Base-by-base conservation (phyloP, 2,888 invertebrate genomes). In the Cephalotes varians region DNA sequence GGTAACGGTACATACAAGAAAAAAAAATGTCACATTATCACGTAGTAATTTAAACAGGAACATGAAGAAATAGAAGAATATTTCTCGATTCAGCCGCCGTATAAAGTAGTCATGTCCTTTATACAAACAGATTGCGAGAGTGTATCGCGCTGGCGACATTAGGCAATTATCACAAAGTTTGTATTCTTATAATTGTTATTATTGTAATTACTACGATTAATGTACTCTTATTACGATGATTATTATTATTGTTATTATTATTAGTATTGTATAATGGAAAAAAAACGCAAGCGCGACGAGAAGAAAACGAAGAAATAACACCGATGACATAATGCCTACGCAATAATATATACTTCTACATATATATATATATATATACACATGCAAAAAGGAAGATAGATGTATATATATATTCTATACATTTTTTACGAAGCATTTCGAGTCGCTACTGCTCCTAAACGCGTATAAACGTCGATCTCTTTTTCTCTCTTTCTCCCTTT, bases 371-470 rank as follows among this genome's bases (percentile, higher is more conserved):
- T 86, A 83, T 49, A 15, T 44, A 15, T 15, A 44, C 44, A 44
- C 44, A 44, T 82, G 85, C 58, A 76, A n/a, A 64, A 64, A 64
- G 15, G 12, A 12, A 18, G 12, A 65, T 81, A 69, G 62, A 54
- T 74, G 60, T 81, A 64, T 60, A 81, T 85, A 62, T 76, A 77
- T 44, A 86, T 84, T 80, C 83, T 86, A 87, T 77, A 81, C 81
- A 84, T 89, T 91, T 89, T 89, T 87, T 91, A 91, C 90, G 83
- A 81, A 84, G 83, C 83, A 87, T 87, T 83, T 89, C 88, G 86
- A 90, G 86, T 87, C 85, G 86, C 84, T 82, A 85, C 85, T 85
- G 85, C 85, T 87, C 85, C 80, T 87, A 84, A 83, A 81, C 84
- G 84, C 67, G 67, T 54, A 67, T 71, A 73, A 90, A 83, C 81